Evolutionary conservation across 2,888 invertebrate species (phyloP).

Genomic region (Dendrolimus houi): DNA sequence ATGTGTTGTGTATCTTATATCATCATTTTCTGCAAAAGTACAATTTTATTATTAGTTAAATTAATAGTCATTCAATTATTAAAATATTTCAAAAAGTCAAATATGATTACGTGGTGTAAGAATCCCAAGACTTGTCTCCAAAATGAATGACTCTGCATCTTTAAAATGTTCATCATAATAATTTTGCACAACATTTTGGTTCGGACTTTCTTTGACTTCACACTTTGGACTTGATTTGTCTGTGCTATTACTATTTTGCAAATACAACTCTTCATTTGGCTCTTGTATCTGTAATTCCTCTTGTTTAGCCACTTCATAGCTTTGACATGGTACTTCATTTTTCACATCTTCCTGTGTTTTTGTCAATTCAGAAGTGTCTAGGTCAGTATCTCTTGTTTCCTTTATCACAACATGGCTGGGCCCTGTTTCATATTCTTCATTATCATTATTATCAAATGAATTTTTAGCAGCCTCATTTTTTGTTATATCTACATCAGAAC

Average conservation of each 20-base stretch:
- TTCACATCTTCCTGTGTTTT: slow-evolving; percentile 5
- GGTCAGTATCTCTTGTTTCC: slow-evolving; percentile 12
- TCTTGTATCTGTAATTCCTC: slow-evolving; percentile 27
- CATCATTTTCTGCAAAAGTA: slow-evolving; percentile 51
- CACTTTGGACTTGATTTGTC: slow-evolving; percentile 25
- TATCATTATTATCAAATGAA: slow-evolving; percentile 19
- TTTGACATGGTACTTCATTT: slow-evolving; percentile 29
- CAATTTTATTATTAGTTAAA: not conserved
- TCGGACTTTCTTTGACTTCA: slow-evolving; percentile 39
- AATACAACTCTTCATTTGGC: slow-evolving; percentile 17
- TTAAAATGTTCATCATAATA: slow-evolving; percentile 81
- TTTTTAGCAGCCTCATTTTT: slow-evolving; percentile 19
- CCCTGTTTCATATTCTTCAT: slow-evolving; percentile 32
- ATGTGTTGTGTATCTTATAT: slow-evolving; percentile 56
- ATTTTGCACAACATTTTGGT: slow-evolving; percentile 44
- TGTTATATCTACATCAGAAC: slow-evolving; percentile 10
- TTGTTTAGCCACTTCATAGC: slow-evolving; percentile 35
- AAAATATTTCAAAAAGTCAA: not conserved
- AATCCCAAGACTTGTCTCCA: slow-evolving; percentile 76
- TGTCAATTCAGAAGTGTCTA: not conserved
- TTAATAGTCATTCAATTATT: not conserved
- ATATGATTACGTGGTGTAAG: slow-evolving; percentile 53
- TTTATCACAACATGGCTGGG: slow-evolving; percentile 14
- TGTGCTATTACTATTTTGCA: slow-evolving; percentile 26
- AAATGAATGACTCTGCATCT: slow-evolving; percentile 87